A percentile compares a stretch with the other conserved stretches of the same genome.
phyloP scores from a whole-genome alignment of 1,140 invertebrate genomes.

The Leptinotarsa texana region DNA sequence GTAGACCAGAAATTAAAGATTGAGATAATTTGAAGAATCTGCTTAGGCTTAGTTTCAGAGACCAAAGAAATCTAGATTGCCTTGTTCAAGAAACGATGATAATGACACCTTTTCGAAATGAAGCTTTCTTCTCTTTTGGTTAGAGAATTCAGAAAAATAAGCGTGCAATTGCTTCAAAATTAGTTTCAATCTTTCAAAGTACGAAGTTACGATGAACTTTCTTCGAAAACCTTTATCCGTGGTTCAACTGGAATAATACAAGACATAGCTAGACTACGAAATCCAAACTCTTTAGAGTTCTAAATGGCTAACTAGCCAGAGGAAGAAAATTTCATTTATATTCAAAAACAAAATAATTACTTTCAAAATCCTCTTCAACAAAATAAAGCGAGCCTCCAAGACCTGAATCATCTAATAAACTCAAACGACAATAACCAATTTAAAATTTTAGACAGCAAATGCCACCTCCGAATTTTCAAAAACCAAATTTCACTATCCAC shows the following conservation, averaged over 20 bases:
- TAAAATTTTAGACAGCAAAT: not conserved
- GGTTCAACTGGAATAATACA: conserved; percentile 23
- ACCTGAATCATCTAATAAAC: not conserved
- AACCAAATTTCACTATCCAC: not conserved
- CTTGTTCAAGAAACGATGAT: not conserved
- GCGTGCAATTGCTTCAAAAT: conserved; percentile 20
- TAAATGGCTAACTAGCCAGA: conserved; percentile 21
- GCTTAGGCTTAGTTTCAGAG: conserved; percentile 20
- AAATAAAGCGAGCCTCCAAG: not conserved
- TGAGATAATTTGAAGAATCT: conserved; percentile 23
- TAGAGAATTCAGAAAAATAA: too few relatives aligned
- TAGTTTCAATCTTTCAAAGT: conserved; percentile 15
- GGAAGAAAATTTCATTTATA: conserved; percentile 5
- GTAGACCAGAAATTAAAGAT: conserved; percentile 22
- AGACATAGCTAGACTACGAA: conserved; percentile 24
- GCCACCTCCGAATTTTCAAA: not conserved
- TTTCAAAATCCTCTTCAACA: not conserved
- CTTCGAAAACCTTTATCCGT: conserved; percentile 27
- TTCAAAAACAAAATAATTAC: not conserved
- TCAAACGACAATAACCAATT: not conserved
- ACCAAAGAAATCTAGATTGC: conserved; percentile 19
- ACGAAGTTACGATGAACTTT: conserved; percentile 19
- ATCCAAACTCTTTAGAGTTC: conserved; percentile 18
- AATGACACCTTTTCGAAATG: conserved; percentile 24
- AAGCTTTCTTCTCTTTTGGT: too few relatives aligned